These are phyloP conservation scores for Nyctereutes procyonoides DNA, from an alignment of 2,113 vertebrate species.

Conservation along the genomic window DNA sequence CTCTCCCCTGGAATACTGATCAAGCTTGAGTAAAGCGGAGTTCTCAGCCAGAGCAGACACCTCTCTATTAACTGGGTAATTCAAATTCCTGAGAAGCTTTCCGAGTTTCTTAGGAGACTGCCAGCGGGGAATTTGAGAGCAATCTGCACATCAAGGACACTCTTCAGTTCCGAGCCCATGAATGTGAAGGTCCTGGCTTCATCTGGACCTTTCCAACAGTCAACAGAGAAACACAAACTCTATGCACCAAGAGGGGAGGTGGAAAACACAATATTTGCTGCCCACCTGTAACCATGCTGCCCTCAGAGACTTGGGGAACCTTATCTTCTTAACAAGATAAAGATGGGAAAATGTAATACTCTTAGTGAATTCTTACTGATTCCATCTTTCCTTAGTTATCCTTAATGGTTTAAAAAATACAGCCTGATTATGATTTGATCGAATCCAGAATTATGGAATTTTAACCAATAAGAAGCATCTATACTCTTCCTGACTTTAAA, in stretches of 20 bases:
- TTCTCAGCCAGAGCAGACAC: not conserved
- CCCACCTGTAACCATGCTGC: not conserved
- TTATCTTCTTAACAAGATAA: slow-evolving; percentile 39
- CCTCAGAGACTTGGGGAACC: not conserved
- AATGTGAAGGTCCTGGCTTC: not conserved
- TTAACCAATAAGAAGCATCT: not conserved
- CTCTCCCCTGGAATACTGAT: not conserved
- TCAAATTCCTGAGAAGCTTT: not conserved
- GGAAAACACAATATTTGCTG: not conserved
- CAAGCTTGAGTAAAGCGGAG: not conserved
- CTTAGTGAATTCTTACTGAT: not conserved
- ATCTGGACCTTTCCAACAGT: not conserved
- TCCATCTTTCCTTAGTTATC: not conserved
- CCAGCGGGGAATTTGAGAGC: not conserved
- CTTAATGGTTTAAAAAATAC: slow-evolving; percentile 26
- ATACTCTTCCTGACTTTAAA: not conserved
- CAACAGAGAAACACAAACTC: not conserved
- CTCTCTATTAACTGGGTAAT: not conserved
- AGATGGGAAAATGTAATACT: not conserved
- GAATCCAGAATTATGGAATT: slow-evolving; percentile 16
- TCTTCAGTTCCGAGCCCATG: not conserved
- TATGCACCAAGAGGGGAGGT: fast-evolving
- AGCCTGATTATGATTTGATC: slow-evolving; percentile 22
- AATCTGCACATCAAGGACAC: not conserved
- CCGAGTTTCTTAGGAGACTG: not conserved